Base-by-base conservation (phyloP, 1,140 invertebrate species). In the Aleiodes sp. region DNA sequence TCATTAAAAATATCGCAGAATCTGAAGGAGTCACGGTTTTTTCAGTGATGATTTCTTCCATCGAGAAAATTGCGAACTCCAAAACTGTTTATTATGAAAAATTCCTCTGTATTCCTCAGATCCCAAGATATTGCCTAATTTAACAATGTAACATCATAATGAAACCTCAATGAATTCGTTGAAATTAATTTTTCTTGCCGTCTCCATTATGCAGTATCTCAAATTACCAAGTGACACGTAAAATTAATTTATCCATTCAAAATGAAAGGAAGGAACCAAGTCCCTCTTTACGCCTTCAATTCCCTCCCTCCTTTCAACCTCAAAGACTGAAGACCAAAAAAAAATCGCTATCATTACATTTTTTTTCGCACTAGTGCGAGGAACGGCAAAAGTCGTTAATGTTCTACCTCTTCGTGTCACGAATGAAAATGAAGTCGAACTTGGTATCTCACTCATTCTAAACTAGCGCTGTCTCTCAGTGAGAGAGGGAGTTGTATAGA, bases 391-490 rank as follows among this genome's bases (percentile, higher is more conserved):
- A 52, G 41, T 65, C 63, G 43, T 52, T 65, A 65, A 26, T 43
- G 41, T 21, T 29, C 19, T 19, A 7, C 14, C 41, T 65, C 52
- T 43, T 52, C 41, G 63, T 65, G 63, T 16, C 19, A 43, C 24
- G 41, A 65, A n/a, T 65, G 41, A 52, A 46, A 65, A 46, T 65
- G 12, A 65, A 65, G 63, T 52, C 21, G 28, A 31, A 46, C 41
- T 46, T n/a, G 28, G 26, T 59, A 24, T 24, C 62, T 65, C 12
- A 14, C 37, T 65, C 63, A 16, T 19, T 28, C 14, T 31, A 19
- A 10, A 37, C n/a, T 6, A 9, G 16, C 46, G 39, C n/a, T 52
- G 12, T 52, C 39, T 4, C 26, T 10, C 4, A 6, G 31, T 6
- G 8, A 10, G 14, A 52, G 21, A 21, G 19, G 1, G 46, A 3